A percentile compares a stretch with the other conserved stretches of the same genome.
phyloP scores from a whole-genome alignment of 2,113 vertebrate species.

The Hipposideros armiger region DNA sequence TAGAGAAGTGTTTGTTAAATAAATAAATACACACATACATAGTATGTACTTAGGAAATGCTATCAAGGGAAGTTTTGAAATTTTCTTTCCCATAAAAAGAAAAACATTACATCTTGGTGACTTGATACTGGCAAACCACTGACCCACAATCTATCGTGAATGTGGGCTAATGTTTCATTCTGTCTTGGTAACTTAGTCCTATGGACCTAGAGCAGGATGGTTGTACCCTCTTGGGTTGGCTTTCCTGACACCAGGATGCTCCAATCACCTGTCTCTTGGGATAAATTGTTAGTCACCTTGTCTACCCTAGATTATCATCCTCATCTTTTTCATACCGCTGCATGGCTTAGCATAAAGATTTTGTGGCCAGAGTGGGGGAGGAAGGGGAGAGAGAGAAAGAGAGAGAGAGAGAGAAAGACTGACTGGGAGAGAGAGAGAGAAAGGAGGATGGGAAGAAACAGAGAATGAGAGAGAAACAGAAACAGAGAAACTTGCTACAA shows the following conservation, averaged over 20 bases:
- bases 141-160: neutral
- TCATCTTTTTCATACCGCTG: neutral
- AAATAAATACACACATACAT: neutral
- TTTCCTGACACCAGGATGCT: neutral
- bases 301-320: neutral
- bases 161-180: neutral
- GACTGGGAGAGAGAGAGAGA: too few relatives aligned
- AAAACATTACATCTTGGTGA: neutral
- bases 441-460: too few relatives aligned
- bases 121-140: neutral
- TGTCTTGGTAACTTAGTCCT: neutral
- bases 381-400: neutral
- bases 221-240: neutral
- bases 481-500: neutral
- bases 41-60: neutral
- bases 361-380: neutral
- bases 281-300: neutral
- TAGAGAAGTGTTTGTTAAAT: neutral
- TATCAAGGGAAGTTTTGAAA: constrained; percentile 23
- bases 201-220: neutral
- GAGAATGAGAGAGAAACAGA: neutral
- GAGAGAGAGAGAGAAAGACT: neutral
- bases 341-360: neutral
- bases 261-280: neutral
- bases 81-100: neutral